phyloP scores from a whole-genome alignment of 2,888 invertebrate genomes.

The Cybosia mesomella region DNA sequence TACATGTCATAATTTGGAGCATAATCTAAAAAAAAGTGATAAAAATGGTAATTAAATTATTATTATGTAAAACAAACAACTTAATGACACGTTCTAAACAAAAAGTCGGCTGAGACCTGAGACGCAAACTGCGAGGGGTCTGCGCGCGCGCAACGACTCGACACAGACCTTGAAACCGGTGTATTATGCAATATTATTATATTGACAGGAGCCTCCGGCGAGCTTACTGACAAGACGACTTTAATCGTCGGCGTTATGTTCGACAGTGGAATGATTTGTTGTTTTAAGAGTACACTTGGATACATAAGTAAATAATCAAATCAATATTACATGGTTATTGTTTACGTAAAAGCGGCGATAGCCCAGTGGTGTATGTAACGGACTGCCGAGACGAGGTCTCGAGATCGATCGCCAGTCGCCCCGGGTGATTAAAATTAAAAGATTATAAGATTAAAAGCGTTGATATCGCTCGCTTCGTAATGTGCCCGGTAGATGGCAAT shows the following conservation, averaged over 20 bases:
- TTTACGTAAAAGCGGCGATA: too few species aligned
- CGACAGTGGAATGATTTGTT: constrained; percentile 12
- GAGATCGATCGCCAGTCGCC: too few species aligned
- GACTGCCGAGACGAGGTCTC: too few species aligned
- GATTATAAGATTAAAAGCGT: too few species aligned
- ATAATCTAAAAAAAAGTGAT: not conserved
- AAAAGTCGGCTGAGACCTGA: constrained; percentile 24
- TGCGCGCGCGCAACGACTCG: constrained; percentile 46
- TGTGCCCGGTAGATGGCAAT: too few species aligned
- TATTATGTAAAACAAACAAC: constrained; percentile 18
- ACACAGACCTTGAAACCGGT: constrained; percentile 56
- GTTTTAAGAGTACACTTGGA: not conserved
- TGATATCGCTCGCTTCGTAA: too few species aligned
- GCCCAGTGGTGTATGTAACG: too few species aligned
- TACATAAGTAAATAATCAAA: constrained; percentile 7
- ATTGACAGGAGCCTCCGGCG: constrained; percentile 40
- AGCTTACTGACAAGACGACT: constrained; percentile 10
- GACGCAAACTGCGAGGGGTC: too few species aligned
- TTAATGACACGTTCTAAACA: constrained; percentile 31
- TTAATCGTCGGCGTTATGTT: constrained; percentile 6
- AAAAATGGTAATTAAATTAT: constrained; percentile 5
- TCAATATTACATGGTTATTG: constrained; percentile 9
- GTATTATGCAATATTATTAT: constrained; percentile 52
- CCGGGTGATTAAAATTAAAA: too few species aligned
- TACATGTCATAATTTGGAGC: not conserved